phyloP scores from a whole-genome alignment of 2,113 vertebrate species.

The Monarcha castaneiventris region DNA sequence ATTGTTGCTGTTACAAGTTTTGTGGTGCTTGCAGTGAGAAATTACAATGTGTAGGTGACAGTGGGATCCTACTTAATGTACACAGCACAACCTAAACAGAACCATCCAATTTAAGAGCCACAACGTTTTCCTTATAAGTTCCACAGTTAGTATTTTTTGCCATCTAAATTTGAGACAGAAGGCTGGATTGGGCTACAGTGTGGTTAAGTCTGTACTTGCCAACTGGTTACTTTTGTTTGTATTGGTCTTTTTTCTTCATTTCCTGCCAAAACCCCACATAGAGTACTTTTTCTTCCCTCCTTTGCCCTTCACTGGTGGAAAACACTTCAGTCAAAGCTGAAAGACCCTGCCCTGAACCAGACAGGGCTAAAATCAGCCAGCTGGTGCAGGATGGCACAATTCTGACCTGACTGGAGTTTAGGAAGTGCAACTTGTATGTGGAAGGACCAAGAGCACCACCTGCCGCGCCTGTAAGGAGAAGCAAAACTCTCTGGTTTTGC shows the following conservation, averaged over 20 bases:
- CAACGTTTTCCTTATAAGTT: not conserved
- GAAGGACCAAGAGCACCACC: conserved; percentile 48
- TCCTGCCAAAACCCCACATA: not conserved
- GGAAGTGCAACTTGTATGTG: not conserved
- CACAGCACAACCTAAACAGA: not conserved
- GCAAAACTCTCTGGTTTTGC: not conserved
- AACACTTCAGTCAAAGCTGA: not conserved
- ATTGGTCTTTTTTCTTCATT: not conserved
- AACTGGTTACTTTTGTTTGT: not conserved
- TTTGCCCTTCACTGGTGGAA: not conserved
- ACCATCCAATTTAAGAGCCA: not conserved
- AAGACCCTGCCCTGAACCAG: not conserved
- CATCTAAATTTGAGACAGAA: not conserved
- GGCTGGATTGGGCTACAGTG: not conserved
- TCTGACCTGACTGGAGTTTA: not conserved
- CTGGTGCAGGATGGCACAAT: not conserved
- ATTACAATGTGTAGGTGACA: not conserved
- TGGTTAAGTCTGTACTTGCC: not conserved
- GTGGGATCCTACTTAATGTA: not conserved
- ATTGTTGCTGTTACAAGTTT: not conserved
- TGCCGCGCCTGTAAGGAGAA: not conserved
- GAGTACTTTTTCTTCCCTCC: not conserved
- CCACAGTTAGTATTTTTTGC: not conserved
- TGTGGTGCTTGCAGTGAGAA: not conserved
- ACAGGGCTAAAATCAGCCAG: not conserved